These are phyloP conservation scores for Saccopteryx bilineata DNA, from an alignment of 2,113 vertebrate species.

Conservation along the genomic window DNA sequence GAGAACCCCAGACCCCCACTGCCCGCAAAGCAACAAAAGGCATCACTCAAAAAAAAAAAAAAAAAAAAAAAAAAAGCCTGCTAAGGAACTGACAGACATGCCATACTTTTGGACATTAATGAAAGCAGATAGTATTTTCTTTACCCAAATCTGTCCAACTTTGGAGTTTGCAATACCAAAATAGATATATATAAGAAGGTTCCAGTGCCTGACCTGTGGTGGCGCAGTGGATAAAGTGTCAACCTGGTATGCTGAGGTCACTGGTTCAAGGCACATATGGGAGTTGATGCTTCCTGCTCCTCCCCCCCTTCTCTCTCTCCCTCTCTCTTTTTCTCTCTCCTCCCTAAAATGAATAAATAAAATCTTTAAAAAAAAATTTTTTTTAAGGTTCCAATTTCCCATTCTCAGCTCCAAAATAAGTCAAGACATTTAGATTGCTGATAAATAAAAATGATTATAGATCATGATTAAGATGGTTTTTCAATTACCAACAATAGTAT, in stretches of 20 bases:
- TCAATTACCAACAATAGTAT: neutral
- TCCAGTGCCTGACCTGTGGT: neutral
- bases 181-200: neutral
- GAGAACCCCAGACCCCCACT: neutral
- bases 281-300: too few relatives aligned
- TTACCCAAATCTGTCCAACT: conserved; percentile 33
- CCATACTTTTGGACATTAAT: conserved; percentile 52
- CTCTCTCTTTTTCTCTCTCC: too few relatives aligned
- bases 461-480: conserved; percentile 25
- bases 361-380: too few relatives aligned
- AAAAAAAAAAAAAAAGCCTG: too few relatives aligned
- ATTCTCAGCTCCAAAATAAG: conserved; percentile 49
- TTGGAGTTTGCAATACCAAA: neutral
- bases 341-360: too few relatives aligned
- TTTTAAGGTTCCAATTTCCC: neutral
- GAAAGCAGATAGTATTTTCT: conserved; percentile 64
- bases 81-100: neutral
- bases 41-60: too few relatives aligned
- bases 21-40: too few relatives aligned
- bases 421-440: conserved; percentile 13
- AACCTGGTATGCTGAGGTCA: too few relatives aligned
- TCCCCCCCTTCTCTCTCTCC: too few relatives aligned
- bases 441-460: conserved; percentile 49
- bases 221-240: too few relatives aligned
- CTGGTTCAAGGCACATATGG: too few relatives aligned